phyloP scores from a whole-genome alignment of 2,888 invertebrate genomes.

The Ditylenchus weischeri region DNA sequence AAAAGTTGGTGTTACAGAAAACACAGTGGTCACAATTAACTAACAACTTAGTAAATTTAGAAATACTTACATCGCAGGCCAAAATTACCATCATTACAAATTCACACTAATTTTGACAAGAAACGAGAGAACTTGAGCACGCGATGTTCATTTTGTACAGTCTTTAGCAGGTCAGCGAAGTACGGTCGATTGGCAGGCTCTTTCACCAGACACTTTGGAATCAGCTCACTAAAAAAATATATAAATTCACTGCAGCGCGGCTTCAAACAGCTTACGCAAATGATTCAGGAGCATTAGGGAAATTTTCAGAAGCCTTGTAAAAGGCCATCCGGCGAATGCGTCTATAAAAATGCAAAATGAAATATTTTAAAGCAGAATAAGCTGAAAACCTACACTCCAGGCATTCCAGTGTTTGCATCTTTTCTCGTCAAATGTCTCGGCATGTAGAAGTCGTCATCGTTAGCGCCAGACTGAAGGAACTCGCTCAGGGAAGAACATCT shows the following conservation, averaged over 20 bases:
- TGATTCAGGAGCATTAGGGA: conserved; percentile 19
- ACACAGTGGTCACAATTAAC: too few species aligned
- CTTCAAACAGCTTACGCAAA: conserved; percentile 11
- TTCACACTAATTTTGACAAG: not conserved
- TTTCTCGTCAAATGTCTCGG: conserved; percentile 17
- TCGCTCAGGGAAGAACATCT: conserved; percentile 15
- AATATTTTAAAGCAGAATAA: not conserved
- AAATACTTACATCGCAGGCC: too few species aligned
- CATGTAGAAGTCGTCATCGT: conserved; percentile 18
- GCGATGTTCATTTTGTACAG: conserved; percentile 16
- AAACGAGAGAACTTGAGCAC: conserved; percentile 15
- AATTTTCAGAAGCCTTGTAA: conserved; percentile 17
- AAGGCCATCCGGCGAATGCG: conserved; percentile 11
- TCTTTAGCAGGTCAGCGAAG: conserved; percentile 12
- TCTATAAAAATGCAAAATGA: conserved; percentile 5
- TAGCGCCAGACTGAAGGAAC: conserved; percentile 12
- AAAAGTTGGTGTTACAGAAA: too few species aligned
- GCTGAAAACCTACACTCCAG: not conserved
- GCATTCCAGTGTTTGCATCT: conserved; percentile 16
- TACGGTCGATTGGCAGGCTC: conserved; percentile 14
- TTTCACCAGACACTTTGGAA: too few species aligned
- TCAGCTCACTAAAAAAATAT: too few species aligned
- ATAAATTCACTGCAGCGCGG: too few species aligned
- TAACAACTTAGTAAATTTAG: too few species aligned
- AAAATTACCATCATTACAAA: too few species aligned